phyloP scores from a whole-genome alignment of 1,140 invertebrate species.

The Linepithema humile region DNA sequence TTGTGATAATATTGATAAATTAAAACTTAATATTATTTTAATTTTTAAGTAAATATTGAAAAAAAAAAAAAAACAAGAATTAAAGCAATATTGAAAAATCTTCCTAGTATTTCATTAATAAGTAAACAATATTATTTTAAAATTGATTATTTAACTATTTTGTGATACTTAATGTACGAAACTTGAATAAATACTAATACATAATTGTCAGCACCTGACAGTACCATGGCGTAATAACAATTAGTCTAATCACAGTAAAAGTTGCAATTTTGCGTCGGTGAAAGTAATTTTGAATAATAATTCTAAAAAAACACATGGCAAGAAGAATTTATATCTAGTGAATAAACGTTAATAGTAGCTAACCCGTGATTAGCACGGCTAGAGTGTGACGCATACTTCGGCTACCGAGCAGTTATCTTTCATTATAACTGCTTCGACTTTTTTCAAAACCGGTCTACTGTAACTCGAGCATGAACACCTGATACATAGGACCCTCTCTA shows the following conservation, averaged over 20 bases:
- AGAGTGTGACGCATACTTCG: conserved; percentile 41
- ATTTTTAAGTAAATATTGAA: too few species aligned
- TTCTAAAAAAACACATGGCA: neutral
- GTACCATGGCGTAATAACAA: neutral
- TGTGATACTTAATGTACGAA: neutral
- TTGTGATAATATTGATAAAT: too few species aligned
- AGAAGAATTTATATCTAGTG: conserved; percentile 10
- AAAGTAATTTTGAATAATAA: conserved; percentile 11
- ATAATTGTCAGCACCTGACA: neutral
- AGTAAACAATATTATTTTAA: neutral
- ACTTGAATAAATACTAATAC: neutral
- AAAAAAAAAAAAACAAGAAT: too few species aligned
- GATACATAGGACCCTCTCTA: conserved; percentile 15
- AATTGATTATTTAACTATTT: neutral
- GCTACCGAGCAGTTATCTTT: conserved; percentile 63
- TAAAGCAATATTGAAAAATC: too few species aligned
- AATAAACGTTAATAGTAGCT: conserved; percentile 37
- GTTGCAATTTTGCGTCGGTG: neutral
- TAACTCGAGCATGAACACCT: conserved; percentile 10
- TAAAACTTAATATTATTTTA: too few species aligned
- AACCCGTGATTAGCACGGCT: conserved; percentile 53
- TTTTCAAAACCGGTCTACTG: conserved; percentile 55
- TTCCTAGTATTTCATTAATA: neutral
- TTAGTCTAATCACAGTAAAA: conserved; percentile 31
- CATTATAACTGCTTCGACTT: conserved; percentile 57